phyloP scores from a whole-genome alignment of 2,888 invertebrate species.

The Napeogenes sylphis region DNA sequence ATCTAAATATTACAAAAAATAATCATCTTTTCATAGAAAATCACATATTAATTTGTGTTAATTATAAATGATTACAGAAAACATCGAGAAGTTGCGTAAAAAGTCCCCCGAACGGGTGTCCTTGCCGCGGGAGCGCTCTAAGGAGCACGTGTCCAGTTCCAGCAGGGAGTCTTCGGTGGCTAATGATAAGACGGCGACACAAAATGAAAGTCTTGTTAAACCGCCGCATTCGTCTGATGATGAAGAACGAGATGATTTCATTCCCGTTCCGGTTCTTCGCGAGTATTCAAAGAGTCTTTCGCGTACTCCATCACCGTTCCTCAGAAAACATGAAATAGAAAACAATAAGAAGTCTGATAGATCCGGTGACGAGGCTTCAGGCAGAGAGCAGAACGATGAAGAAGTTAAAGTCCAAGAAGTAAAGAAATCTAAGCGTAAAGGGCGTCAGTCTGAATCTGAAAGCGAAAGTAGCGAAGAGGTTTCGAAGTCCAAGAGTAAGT shows the following conservation, averaged over 20 bases:
- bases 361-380: conserved; percentile 64
- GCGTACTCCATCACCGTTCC: conserved; percentile 91
- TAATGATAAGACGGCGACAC: conserved; percentile 54
- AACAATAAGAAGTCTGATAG: conserved; percentile 63
- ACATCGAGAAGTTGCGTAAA: conserved; percentile 57
- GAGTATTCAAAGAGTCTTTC: conserved; percentile 87
- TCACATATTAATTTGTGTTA: background rate
- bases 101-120: conserved; percentile 62
- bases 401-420: conserved; percentile 53
- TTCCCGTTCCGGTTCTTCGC: conserved; percentile 57
- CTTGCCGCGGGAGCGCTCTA: conserved; percentile 48
- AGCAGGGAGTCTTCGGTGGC: conserved; percentile 69
- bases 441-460: conserved; percentile 72
- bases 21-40: background rate
- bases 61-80: conserved; percentile 48
- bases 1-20: background rate
- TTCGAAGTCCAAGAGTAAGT: conserved; percentile 63
- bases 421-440: conserved; percentile 73
- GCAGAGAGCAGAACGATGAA: conserved; percentile 70
- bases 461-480: conserved; percentile 68
- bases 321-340: conserved; percentile 81
- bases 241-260: conserved; percentile 64
- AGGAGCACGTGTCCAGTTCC: conserved; percentile 64
- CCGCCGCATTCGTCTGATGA: conserved; percentile 61
- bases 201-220: conserved; percentile 51